Percentiles rank a stretch among this genome's conserved stretches.
These are phyloP conservation scores for Nowickia ferox DNA, from an alignment of 2,888 invertebrate genomes.

Conservation along the genomic window DNA sequence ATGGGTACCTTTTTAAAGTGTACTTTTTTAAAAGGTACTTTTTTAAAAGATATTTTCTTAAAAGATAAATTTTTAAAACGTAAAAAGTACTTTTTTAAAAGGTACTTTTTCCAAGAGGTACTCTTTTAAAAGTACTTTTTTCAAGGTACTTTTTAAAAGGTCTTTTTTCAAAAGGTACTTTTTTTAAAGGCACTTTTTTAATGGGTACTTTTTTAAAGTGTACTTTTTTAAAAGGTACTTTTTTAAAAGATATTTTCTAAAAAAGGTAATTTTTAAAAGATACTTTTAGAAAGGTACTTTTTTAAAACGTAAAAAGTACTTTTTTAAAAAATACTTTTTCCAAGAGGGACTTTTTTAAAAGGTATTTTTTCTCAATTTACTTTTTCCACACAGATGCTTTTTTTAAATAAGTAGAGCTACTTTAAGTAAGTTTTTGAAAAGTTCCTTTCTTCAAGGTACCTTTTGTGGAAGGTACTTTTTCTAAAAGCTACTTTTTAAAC, in stretches of 20 bases:
- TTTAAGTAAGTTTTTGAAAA: no score
- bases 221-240: conserved; percentile 1
- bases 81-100: not conserved
- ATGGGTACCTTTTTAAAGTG: not conserved
- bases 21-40: not conserved
- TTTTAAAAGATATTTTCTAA: not conserved
- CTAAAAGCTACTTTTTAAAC: not conserved
- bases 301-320: no score
- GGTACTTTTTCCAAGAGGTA: not conserved
- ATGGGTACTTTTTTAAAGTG: not conserved
- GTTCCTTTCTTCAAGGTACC: not conserved
- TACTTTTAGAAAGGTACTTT: no score
- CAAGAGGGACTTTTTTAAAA: not conserved
- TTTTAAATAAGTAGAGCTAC: no score
- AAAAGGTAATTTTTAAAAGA: no score
- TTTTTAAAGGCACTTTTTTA: not conserved
- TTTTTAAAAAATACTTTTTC: not conserved
- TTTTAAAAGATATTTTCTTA: not conserved
- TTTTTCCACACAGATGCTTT: not conserved
- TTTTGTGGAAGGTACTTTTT: not conserved
- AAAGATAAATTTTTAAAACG: no score
- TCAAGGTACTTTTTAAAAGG: not conserved
- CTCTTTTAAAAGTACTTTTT: not conserved
- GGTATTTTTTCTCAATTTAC: not conserved
- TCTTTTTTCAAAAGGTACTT: not conserved